Conservation (phyloP, 2,888 invertebrate genomes). For the Zaprionus bogoriensis region DNA sequence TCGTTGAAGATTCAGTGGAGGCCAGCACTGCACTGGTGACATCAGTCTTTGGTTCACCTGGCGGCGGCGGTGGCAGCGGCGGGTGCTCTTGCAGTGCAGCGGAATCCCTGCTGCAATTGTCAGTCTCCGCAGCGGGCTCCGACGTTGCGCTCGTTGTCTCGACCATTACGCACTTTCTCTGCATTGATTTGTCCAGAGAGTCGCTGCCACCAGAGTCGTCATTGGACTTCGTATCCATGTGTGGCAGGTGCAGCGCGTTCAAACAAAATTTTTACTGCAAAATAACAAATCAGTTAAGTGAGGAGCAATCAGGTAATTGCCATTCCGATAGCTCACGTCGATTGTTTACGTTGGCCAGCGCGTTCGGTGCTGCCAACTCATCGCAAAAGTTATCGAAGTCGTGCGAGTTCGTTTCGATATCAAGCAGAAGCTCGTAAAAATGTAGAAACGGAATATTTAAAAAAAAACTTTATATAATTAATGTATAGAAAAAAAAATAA, state of each 20-base stretch:
- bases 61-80: slow-evolving; percentile 18
- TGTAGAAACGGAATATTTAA: no score
- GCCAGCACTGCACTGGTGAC: slow-evolving; percentile 17
- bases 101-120: slow-evolving; percentile 55
- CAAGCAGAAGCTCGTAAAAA: no score
- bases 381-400: background rate
- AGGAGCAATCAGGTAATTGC: slow-evolving; percentile 41
- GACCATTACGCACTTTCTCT: slow-evolving; percentile 79
- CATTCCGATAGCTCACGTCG: slow-evolving; percentile 44
- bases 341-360: slow-evolving; percentile 4
- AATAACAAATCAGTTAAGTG: slow-evolving; percentile 54
- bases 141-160: slow-evolving; percentile 47
- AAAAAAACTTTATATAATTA: no score
- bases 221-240: slow-evolving; percentile 79
- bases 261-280: slow-evolving; percentile 47
- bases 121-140: slow-evolving; percentile 49
- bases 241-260: slow-evolving; percentile 39
- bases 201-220: slow-evolving; percentile 80
- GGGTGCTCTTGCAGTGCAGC: slow-evolving; percentile 32
- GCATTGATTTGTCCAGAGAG: slow-evolving; percentile 80
- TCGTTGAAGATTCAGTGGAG: slow-evolving; percentile 20
- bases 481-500: no score
- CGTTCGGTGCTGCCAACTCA: slow-evolving; percentile 27
- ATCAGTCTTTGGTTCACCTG: slow-evolving; percentile 66
- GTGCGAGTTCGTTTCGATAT: background rate